These are phyloP conservation scores for Trochalopteron elliotii DNA, from an alignment of 2,113 vertebrate genomes.

Conservation along the genomic window DNA sequence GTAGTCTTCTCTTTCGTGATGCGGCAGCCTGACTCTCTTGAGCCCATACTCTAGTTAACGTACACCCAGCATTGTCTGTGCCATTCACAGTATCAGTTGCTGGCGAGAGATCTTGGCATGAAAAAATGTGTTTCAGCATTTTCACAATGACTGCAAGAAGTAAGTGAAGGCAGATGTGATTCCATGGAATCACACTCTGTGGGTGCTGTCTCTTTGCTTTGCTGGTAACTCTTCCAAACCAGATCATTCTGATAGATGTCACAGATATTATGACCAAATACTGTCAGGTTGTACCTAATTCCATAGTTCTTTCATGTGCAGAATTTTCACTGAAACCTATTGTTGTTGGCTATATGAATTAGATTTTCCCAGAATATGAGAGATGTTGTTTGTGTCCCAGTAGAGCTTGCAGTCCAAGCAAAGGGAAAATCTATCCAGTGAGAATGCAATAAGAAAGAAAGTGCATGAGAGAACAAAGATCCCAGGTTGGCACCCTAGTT, in stretches of 20 bases:
- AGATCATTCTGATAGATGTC: background rate
- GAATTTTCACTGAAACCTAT: background rate
- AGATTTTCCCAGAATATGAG: background rate
- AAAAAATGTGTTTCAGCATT: background rate
- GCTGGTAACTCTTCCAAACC: background rate
- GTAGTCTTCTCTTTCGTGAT: background rate
- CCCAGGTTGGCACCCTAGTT: background rate
- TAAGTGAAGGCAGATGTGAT: background rate
- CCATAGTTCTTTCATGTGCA: background rate
- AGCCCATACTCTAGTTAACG: background rate
- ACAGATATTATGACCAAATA: background rate
- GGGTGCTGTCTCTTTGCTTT: background rate
- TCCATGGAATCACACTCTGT: background rate
- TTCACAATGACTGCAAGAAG: background rate
- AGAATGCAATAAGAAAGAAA: background rate
- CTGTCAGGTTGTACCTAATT: background rate
- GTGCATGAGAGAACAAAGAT: background rate
- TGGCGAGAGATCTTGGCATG: background rate
- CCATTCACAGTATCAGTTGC: background rate
- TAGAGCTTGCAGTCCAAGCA: background rate
- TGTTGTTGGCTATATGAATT: background rate
- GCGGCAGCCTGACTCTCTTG: accelerated
- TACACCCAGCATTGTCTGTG: background rate
- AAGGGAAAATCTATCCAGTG: background rate
- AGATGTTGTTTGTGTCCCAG: background rate